Evolutionary conservation across 2,888 invertebrate genomes (phyloP).

Genomic region (Orthosia gracilis): DNA sequence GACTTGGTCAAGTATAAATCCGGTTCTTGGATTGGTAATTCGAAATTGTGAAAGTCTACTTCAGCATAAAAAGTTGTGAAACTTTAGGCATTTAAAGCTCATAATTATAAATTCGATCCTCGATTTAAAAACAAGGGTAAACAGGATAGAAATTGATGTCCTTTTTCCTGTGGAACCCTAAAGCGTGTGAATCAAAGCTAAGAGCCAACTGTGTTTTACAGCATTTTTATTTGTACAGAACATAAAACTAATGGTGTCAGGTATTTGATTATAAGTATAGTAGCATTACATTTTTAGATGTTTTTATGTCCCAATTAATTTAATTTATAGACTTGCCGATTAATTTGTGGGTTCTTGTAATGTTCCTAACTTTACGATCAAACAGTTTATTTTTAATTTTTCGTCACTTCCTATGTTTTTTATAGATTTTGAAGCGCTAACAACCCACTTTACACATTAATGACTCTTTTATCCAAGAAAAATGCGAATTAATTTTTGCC

Average conservation of each 20-base stretch:
- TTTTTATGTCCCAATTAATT: constrained; percentile 54
- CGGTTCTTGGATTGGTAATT: no score
- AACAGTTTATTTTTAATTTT: constrained; percentile 25
- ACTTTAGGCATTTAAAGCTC: no score
- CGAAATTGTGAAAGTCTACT: no score
- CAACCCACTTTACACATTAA: neutral
- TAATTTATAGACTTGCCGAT: constrained; percentile 58
- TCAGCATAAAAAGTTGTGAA: no score
- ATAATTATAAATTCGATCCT: no score
- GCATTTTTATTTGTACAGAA: constrained; percentile 54
- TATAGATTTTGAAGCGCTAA: constrained; percentile 24
- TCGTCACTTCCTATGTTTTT: constrained; percentile 33
- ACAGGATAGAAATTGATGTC: neutral
- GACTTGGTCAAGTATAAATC: no score
- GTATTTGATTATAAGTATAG: constrained; percentile 55
- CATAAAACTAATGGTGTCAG: constrained; percentile 60
- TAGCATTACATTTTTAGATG: constrained; percentile 38
- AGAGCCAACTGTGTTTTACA: constrained; percentile 38
- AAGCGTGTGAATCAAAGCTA: constrained; percentile 33
- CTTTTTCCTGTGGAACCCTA: constrained; percentile 33
- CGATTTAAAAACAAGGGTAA: neutral
- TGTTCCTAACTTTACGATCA: constrained; percentile 35
- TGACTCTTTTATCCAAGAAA: neutral
- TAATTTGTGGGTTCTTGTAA: constrained; percentile 57
- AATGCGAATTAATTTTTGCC: neutral